Evolutionary conservation across 2,113 vertebrate species (phyloP).

Genomic region (Pterophyllum scalare): DNA sequence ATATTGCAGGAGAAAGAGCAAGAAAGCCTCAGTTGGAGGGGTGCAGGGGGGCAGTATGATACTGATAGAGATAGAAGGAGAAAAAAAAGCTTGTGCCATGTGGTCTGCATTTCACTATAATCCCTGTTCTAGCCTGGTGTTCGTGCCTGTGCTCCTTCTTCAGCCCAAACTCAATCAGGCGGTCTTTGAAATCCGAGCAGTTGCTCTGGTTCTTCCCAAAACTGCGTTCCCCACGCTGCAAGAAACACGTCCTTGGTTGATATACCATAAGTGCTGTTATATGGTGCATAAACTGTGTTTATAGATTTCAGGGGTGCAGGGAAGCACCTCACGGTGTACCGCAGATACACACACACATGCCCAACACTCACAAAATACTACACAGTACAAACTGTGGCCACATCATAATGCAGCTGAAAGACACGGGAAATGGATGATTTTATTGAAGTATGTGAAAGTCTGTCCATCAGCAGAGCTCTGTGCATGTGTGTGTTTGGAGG

Average conservation of each 20-base stretch:
- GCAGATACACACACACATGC: constrained; percentile 30
- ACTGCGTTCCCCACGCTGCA: constrained; percentile 20
- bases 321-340: constrained; percentile 50
- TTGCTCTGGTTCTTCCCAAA: constrained; percentile 28
- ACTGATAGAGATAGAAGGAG: constrained; percentile 65
- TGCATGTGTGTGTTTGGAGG: constrained; percentile 39
- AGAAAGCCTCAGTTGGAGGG: constrained; percentile 2
- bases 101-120: constrained; percentile 77
- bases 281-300: constrained; percentile 57
- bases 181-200: constrained; percentile 48
- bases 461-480: constrained; percentile 56
- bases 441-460: constrained; percentile 62
- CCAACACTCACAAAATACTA: constrained; percentile 7
- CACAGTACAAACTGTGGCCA: constrained; percentile 39
- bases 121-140: constrained; percentile 66
- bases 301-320: constrained; percentile 44
- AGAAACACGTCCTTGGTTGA: constrained; percentile 32
- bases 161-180: constrained; percentile 55
- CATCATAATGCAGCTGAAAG: constrained; percentile 68
- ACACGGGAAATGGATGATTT: constrained; percentile 68
- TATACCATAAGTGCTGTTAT: constrained; percentile 32
- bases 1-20: constrained; percentile 44
- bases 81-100: constrained; percentile 68
- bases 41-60: constrained; percentile 38
- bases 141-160: constrained; percentile 55